Evolutionary conservation across 2,888 invertebrate genomes (phyloP).

Genomic region (Oxyteleia sp.): DNA sequence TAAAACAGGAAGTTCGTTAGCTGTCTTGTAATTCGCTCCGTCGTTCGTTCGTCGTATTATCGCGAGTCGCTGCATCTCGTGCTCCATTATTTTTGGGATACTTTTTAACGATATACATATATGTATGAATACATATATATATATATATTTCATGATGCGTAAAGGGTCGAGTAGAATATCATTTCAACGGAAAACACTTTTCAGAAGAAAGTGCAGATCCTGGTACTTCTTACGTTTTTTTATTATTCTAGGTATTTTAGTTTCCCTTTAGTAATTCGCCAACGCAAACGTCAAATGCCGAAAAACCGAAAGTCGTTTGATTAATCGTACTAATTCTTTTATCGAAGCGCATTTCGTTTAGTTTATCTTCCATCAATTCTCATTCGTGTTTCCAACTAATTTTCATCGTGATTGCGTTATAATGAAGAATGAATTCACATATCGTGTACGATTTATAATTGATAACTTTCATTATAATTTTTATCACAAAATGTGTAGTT

Average conservation of each 20-base stretch:
- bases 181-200: conserved; percentile 44
- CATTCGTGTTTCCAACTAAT: conserved; percentile 32
- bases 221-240: conserved; percentile 5
- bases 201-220: neutral
- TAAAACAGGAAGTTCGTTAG: conserved; percentile 48
- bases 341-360: conserved; percentile 33
- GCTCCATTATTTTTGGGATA: conserved; percentile 35
- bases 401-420: conserved; percentile 29
- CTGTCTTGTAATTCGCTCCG: conserved; percentile 61
- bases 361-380: neutral
- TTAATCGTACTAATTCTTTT: conserved; percentile 8
- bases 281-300: neutral
- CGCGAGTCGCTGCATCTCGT: conserved; percentile 38
- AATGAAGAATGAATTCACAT: conserved; percentile 43
- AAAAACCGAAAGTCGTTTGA: conserved; percentile 10
- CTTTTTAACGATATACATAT: conserved; percentile 46
- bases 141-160: conserved; percentile 48
- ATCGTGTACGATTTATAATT: conserved; percentile 50
- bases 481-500: conserved; percentile 56
- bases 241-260: neutral
- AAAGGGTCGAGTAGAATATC: conserved; percentile 70
- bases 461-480: conserved; percentile 64
- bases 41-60: conserved; percentile 31
- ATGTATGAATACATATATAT: too few relatives aligned
- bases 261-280: neutral